phyloP scores from a whole-genome alignment of 2,888 invertebrate genomes.

The Slavum lentiscoides region DNA sequence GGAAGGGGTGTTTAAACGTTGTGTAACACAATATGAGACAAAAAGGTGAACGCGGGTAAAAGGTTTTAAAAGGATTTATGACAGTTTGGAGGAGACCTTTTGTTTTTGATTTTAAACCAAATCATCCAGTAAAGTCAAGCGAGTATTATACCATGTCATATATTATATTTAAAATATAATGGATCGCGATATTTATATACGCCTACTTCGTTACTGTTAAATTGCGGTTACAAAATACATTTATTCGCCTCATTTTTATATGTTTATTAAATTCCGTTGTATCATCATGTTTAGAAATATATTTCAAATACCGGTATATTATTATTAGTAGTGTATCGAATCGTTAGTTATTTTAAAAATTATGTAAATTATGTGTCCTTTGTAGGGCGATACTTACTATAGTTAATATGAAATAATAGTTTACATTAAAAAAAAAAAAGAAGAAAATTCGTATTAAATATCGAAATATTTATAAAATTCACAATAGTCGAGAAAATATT shows the following conservation, averaged over 20 bases:
- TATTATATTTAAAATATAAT: too few relatives aligned
- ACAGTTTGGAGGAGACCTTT: conserved; percentile 5
- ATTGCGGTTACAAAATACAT: not conserved
- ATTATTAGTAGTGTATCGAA: too few relatives aligned
- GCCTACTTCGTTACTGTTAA: not conserved
- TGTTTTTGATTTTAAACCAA: conserved; percentile 20
- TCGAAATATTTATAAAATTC: too few relatives aligned
- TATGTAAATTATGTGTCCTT: too few relatives aligned
- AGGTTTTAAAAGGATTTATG: conserved; percentile 26
- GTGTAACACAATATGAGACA: conserved; percentile 5
- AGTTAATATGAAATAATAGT: too few relatives aligned
- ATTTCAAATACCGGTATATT: too few relatives aligned
- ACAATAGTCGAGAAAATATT: too few relatives aligned
- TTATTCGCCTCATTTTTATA: not conserved
- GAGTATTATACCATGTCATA: not conserved
- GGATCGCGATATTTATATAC: not conserved
- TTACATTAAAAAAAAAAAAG: too few relatives aligned
- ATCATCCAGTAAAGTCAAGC: not conserved
- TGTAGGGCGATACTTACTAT: too few relatives aligned
- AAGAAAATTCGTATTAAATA: too few relatives aligned
- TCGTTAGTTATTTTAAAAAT: too few relatives aligned
- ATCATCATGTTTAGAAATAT: too few relatives aligned
- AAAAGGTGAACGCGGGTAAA: conserved; percentile 21
- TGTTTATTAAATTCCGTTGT: not conserved
- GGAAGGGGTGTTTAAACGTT: not conserved